These are phyloP conservation scores for Fratercula arctica DNA, from an alignment of 2,797 vertebrate genomes.

Conservation along the genomic window DNA sequence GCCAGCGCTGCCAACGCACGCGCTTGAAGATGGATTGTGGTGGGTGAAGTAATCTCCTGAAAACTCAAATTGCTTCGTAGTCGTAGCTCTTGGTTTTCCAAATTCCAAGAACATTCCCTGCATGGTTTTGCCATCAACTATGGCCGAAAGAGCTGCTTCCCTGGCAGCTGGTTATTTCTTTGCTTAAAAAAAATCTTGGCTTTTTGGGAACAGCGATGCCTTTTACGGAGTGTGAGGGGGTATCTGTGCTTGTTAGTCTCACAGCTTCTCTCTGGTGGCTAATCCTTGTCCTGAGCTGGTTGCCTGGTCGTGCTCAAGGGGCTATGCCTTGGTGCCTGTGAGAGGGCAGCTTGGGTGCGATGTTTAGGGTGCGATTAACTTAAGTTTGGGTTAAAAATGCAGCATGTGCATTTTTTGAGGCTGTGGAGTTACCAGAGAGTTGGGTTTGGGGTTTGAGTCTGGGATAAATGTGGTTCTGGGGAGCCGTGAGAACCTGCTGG, in stretches of 20 bases:
- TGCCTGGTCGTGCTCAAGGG: fast-evolving
- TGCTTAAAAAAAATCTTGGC: not conserved
- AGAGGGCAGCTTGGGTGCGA: not conserved
- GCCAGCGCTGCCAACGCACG: not conserved
- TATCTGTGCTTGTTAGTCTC: not conserved
- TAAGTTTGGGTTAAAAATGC: not conserved
- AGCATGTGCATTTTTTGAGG: fast-evolving
- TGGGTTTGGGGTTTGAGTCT: not conserved
- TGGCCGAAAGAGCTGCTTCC: not conserved
- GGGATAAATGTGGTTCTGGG: not conserved
- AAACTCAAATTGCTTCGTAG: not conserved
- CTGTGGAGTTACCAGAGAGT: not conserved
- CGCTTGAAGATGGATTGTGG: not conserved
- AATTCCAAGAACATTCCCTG: not conserved
- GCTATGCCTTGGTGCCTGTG: fast-evolving
- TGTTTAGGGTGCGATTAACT: not conserved
- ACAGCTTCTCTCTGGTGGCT: not conserved
- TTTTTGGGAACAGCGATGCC: fast-evolving
- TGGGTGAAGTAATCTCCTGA: not conserved
- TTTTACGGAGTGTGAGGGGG: too few relatives aligned
- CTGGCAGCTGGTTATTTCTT: not conserved
- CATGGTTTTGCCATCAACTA: not conserved
- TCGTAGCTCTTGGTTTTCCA: not conserved
- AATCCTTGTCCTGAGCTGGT: not conserved
- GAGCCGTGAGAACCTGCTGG: not conserved